A percentile compares a stretch with the other conserved stretches of the same genome.
Conservation (phyloP, 2,888 invertebrate genomes). For the Gymnocheta viridis region DNA sequence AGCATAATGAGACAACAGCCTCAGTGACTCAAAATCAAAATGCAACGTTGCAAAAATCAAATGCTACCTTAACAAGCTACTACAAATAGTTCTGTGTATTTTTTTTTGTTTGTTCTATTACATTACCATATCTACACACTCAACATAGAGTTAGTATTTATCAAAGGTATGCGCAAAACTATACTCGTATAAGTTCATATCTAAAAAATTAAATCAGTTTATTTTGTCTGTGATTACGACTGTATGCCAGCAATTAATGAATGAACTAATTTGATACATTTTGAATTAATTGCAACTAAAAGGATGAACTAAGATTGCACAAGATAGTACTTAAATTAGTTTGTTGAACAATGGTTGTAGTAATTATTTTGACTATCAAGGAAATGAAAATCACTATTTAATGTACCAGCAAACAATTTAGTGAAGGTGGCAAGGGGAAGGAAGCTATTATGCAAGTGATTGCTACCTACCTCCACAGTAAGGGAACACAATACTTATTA, state of each 20-base stretch:
- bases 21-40: slow-evolving; percentile 61
- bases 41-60: slow-evolving; percentile 68
- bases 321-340: background rate
- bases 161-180: background rate
- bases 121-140: background rate
- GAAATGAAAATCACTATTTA: background rate
- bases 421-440: no score
- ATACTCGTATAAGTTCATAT: background rate
- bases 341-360: background rate
- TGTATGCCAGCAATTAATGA: slow-evolving; percentile 42
- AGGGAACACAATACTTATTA: no score
- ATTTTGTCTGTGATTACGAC: slow-evolving; percentile 16
- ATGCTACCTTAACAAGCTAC: slow-evolving; percentile 54
- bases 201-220: background rate
- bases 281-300: slow-evolving; percentile 36
- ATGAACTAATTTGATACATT: slow-evolving; percentile 44
- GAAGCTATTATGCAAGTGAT: no score
- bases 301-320: slow-evolving; percentile 8
- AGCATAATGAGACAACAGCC: slow-evolving; percentile 60
- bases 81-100: slow-evolving; percentile 15
- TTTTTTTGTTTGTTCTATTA: background rate
- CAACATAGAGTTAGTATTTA: background rate
- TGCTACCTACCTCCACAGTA: no score
- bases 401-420: no score
- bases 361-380: background rate